Evolutionary conservation across 2,797 vertebrate genomes (phyloP).

Genomic region (Rhinophrynus dorsalis): DNA sequence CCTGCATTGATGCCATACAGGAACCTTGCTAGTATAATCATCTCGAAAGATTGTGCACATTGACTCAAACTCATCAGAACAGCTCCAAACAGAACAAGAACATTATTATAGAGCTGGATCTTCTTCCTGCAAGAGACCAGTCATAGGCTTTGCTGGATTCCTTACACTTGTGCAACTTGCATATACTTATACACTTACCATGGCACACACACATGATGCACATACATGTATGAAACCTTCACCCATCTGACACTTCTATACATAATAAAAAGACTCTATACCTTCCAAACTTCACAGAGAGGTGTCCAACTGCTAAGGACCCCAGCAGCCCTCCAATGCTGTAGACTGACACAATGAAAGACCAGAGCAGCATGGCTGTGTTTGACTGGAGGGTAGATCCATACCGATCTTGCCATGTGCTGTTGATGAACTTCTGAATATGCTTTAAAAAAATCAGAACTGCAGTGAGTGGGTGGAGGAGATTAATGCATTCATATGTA

Average conservation of each 20-base stretch:
- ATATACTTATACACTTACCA: background rate
- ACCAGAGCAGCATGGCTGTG: slow-evolving; percentile 75
- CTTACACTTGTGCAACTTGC: too few species aligned
- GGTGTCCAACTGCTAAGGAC: slow-evolving; percentile 58
- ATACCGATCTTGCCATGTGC: slow-evolving; percentile 71
- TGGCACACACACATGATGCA: background rate
- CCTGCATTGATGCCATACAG: slow-evolving; percentile 72
- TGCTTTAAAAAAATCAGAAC: slow-evolving; percentile 60
- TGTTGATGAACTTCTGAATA: slow-evolving; percentile 78
- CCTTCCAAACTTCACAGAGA: slow-evolving; percentile 74
- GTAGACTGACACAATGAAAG: slow-evolving; percentile 71
- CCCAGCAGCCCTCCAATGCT: slow-evolving; percentile 74
- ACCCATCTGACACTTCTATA: background rate
- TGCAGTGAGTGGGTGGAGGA: too few species aligned
- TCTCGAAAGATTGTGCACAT: slow-evolving; percentile 73
- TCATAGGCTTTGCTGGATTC: too few species aligned
- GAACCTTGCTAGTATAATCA: slow-evolving; percentile 78
- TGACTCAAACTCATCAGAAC: slow-evolving; percentile 72
- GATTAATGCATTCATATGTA: too few species aligned
- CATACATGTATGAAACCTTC: background rate
- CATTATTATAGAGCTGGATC: slow-evolving; percentile 65
- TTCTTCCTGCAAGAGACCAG: slow-evolving; percentile 70
- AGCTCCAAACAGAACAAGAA: slow-evolving; percentile 61
- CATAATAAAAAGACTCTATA: slow-evolving; percentile 49
- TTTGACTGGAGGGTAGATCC: slow-evolving; percentile 58